Evolutionary conservation across 2,888 invertebrate genomes (phyloP).

Genomic region (Heterodera filipjevi): DNA sequence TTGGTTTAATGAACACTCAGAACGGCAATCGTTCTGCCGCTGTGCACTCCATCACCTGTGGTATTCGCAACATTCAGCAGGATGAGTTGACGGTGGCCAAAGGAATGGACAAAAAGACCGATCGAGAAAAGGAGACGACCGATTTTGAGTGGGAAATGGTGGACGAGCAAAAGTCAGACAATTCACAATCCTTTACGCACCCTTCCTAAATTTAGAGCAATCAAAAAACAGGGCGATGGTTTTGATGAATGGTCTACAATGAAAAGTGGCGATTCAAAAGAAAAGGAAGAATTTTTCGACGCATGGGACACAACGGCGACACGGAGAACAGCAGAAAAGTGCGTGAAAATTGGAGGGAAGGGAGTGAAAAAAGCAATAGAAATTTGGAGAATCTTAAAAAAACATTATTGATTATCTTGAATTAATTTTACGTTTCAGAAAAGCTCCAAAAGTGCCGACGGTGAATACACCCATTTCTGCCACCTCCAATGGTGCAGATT

Average conservation of each 20-base stretch:
- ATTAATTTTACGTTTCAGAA: background rate
- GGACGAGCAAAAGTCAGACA: constrained; percentile 35
- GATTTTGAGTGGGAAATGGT: constrained; percentile 59
- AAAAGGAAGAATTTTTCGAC: constrained; percentile 60
- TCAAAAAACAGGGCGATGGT: background rate
- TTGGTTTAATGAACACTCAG: constrained; percentile 72
- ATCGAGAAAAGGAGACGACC: background rate
- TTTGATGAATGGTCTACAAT: background rate
- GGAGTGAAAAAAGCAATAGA: background rate
- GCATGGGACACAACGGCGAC: constrained; percentile 47
- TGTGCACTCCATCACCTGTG: constrained; percentile 57
- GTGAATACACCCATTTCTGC: too few relatives aligned
- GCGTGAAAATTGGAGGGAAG: background rate
- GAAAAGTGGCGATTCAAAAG: background rate
- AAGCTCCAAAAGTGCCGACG: background rate
- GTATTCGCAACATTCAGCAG: constrained; percentile 58
- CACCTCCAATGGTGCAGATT: constrained; percentile 70
- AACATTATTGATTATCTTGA: background rate
- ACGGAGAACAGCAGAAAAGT: constrained; percentile 16
- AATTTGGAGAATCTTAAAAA: background rate
- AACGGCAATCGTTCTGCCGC: background rate
- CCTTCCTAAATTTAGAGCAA: constrained; percentile 15
- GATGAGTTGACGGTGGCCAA: constrained; percentile 35
- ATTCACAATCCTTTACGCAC: background rate
- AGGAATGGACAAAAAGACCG: constrained; percentile 33